Evolutionary conservation across 1,140 invertebrate species (phyloP).

Genomic region (Diorhabda carinulata): DNA sequence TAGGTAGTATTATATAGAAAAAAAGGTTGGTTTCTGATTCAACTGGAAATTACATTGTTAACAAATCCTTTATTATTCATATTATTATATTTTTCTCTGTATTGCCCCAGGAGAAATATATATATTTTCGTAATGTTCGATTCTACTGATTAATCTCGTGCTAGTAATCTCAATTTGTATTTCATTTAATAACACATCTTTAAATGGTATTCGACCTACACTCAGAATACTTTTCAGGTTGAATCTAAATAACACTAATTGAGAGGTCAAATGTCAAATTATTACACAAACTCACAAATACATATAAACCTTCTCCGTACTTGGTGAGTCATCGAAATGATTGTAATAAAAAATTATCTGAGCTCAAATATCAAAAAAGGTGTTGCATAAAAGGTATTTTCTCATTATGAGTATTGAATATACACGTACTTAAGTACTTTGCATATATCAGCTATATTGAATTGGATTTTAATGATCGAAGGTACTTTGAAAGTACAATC

Average conservation of each 20-base stretch:
- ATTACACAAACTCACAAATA: background rate
- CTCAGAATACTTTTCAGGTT: background rate
- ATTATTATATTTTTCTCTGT: too few relatives aligned
- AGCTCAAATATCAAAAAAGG: background rate
- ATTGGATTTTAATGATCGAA: background rate
- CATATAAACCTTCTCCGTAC: background rate
- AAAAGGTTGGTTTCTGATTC: too few relatives aligned
- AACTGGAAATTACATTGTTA: too few relatives aligned
- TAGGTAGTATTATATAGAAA: too few relatives aligned
- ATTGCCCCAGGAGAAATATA: too few relatives aligned
- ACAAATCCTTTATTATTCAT: too few relatives aligned
- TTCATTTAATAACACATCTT: background rate
- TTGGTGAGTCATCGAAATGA: background rate
- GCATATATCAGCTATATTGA: background rate
- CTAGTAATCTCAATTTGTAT: background rate
- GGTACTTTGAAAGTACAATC: too few relatives aligned
- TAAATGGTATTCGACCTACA: background rate
- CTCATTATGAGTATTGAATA: background rate
- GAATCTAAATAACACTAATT: background rate
- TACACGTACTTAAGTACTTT: background rate
- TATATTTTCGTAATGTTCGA: too few relatives aligned
- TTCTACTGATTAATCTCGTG: too few relatives aligned
- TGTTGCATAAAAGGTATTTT: background rate
- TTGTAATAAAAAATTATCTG: slow-evolving; percentile 1
- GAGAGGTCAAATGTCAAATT: background rate